Evolutionary conservation across 2,888 invertebrate genomes (phyloP).

Genomic region (Dasysyrphus albostriatus): DNA sequence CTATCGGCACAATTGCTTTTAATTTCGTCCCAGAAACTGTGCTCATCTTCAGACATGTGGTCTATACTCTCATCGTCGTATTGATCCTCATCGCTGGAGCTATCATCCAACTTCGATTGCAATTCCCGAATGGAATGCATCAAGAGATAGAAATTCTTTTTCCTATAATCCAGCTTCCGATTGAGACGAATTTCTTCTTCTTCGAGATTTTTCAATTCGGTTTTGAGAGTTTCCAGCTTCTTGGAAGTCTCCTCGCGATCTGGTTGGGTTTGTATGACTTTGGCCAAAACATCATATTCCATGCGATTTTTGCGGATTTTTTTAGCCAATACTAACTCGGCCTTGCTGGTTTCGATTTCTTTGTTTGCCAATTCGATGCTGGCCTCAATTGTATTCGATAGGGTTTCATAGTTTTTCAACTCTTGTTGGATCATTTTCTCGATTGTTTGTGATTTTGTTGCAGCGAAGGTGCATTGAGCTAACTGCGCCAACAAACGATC

Average conservation of each 20-base stretch:
- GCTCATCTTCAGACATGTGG: conserved; percentile 68
- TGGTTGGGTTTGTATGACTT: conserved; percentile 95
- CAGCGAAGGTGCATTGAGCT: conserved; percentile 94
- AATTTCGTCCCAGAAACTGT: conserved; percentile 70
- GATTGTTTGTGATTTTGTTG: conserved; percentile 91
- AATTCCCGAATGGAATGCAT: conserved; percentile 94
- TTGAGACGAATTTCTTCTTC: conserved; percentile 90
- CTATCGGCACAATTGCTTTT: conserved; percentile 51
- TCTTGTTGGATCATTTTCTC: conserved; percentile 94
- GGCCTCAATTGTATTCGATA: conserved; percentile 90
- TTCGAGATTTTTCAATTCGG: conserved; percentile 89
- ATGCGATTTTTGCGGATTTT: conserved; percentile 94
- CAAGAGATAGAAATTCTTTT: conserved; percentile 95
- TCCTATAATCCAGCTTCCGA: conserved; percentile 90
- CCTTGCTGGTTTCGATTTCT: conserved; percentile 92
- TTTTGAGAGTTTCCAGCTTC: conserved; percentile 88
- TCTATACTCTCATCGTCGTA: conserved; percentile 82
- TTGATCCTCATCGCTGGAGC: conserved; percentile 86
- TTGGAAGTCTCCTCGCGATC: conserved; percentile 92
- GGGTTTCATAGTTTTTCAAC: conserved; percentile 90
- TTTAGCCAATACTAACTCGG: conserved; percentile 92
- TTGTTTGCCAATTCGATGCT: conserved; percentile 92
- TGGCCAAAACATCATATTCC: conserved; percentile 96
- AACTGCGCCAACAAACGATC: conserved; percentile 93
- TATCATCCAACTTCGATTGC: conserved; percentile 91